Evolutionary conservation across 2,797 vertebrate genomes (phyloP).

Genomic region (Pteropus rufus): DNA sequence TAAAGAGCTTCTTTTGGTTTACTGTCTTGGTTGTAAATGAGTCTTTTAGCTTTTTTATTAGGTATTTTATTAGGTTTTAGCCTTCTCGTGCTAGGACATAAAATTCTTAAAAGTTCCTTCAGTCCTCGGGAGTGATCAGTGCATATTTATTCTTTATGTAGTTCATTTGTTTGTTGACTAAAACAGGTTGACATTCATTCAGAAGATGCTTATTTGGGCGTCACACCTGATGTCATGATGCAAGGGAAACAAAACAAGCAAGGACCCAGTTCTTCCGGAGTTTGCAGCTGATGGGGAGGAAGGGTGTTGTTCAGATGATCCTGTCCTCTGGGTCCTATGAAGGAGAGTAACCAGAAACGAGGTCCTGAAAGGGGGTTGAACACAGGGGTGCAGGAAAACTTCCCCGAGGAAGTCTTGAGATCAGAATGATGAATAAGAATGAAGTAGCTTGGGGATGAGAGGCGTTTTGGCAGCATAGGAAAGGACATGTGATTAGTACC

Average conservation of each 20-base stretch:
- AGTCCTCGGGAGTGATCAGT: neutral
- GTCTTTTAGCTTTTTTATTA: neutral
- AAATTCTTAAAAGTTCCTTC: neutral
- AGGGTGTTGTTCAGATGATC: neutral
- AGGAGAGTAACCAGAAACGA: neutral
- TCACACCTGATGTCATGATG: neutral
- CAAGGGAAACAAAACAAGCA: neutral
- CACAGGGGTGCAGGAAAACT: neutral
- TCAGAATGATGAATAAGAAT: neutral
- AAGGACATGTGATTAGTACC: neutral
- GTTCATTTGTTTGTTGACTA: conserved; percentile 4
- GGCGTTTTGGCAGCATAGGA: neutral
- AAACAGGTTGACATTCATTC: neutral
- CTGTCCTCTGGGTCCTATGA: neutral
- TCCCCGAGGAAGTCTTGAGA: neutral
- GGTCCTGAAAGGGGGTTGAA: neutral
- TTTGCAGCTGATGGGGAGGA: neutral
- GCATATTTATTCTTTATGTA: neutral
- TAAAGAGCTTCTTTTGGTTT: conserved; percentile 37
- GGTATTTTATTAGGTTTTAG: conserved; percentile 32
- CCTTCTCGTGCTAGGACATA: neutral
- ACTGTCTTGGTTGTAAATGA: neutral
- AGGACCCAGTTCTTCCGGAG: neutral
- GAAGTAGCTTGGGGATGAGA: neutral
- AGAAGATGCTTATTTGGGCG: conserved; percentile 22